These are phyloP conservation scores for Tenebrio molitor DNA, from an alignment of 1,140 invertebrate genomes.

Conservation along the genomic window DNA sequence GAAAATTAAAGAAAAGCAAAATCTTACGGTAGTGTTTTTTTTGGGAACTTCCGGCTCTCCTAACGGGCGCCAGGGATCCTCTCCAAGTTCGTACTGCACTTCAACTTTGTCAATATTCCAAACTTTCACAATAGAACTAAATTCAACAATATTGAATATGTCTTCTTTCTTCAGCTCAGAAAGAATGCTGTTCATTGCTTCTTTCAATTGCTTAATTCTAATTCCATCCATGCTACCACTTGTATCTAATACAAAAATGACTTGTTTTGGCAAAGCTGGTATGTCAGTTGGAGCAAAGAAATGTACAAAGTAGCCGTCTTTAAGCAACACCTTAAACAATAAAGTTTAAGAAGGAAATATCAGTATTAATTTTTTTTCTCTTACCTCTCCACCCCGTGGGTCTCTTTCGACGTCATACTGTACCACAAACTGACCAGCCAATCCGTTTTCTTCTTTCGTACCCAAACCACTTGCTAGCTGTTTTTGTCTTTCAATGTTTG, in stretches of 20 bases:
- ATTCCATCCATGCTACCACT: conserved; percentile 78
- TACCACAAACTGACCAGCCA: conserved; percentile 74
- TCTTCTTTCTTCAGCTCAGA: conserved; percentile 73
- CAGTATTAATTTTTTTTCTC: too few relatives aligned
- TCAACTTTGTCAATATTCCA: conserved; percentile 48
- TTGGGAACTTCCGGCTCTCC: not conserved
- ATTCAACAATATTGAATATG: conserved; percentile 77
- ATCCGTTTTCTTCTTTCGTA: conserved; percentile 66
- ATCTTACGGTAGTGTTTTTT: not conserved
- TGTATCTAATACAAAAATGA: conserved; percentile 79
- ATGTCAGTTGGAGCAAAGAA: conserved; percentile 76
- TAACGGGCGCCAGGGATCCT: conserved; percentile 2
- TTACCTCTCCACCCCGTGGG: conserved; percentile 69
- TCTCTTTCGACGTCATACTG: conserved; percentile 74
- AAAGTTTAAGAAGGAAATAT: too few relatives aligned
- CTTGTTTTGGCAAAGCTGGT: conserved; percentile 75
- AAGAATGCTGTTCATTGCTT: conserved; percentile 78
- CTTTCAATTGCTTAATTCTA: conserved; percentile 75
- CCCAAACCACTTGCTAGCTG: conserved; percentile 57
- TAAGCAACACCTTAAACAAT: conserved; percentile 71
- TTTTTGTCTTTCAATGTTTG: conserved; percentile 68
- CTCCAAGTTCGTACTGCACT: conserved; percentile 40
- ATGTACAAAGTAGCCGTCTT: conserved; percentile 83
- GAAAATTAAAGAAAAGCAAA: conserved; percentile 3
- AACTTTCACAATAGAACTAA: conserved; percentile 68